These are phyloP conservation scores for Branchellion lobata DNA, from an alignment of 2,888 invertebrate genomes.

Conservation along the genomic window DNA sequence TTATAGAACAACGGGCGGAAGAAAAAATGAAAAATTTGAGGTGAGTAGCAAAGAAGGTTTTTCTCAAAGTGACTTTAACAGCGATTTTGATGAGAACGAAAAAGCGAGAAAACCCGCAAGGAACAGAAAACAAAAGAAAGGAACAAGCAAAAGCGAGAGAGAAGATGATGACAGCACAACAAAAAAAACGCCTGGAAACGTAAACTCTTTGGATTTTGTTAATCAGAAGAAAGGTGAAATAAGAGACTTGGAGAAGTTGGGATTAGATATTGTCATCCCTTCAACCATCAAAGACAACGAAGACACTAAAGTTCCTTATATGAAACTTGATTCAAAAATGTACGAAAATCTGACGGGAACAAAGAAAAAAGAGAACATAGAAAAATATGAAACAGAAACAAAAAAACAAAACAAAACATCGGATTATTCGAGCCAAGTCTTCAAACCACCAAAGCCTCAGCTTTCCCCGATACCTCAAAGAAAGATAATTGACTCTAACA, in stretches of 20 bases:
- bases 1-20: neutral
- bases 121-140: too few species aligned
- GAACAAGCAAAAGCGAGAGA: neutral
- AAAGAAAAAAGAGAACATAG: neutral
- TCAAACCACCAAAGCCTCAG: constrained; percentile 10
- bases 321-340: neutral
- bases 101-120: too few species aligned
- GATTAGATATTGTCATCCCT: constrained; percentile 1
- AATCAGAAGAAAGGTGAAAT: neutral
- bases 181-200: neutral
- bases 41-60: neutral
- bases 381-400: neutral
- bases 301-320: neutral
- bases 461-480: neutral
- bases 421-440: neutral
- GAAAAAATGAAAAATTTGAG: neutral
- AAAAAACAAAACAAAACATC: neutral
- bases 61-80: neutral
- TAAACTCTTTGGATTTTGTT: neutral
- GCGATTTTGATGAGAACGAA: neutral
- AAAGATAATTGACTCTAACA: neutral
- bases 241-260: constrained; percentile 1
- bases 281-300: constrained; percentile 1
- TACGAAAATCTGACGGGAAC: neutral
- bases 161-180: too few species aligned